Conservation (phyloP, 1,140 invertebrate species). For the Drosophila tropicalis region DNA sequence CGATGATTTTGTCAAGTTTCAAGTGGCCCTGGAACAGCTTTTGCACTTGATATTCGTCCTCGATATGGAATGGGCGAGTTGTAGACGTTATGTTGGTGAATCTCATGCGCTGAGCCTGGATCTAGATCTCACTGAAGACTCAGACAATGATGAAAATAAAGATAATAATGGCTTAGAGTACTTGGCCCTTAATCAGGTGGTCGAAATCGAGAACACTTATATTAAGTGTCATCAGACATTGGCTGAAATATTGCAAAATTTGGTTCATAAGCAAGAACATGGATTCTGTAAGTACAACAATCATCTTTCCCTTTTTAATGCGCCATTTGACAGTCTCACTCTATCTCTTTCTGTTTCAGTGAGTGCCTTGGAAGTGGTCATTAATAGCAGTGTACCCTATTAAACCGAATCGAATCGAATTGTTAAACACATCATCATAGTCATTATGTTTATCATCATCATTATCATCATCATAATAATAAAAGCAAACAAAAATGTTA, state of each 20-base stretch:
- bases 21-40: conserved; percentile 64
- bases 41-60: conserved; percentile 61
- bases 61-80: conserved; percentile 61
- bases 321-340: not conserved
- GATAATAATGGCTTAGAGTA: conserved; percentile 40
- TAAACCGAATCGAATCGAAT: conserved; percentile 25
- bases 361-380: conserved; percentile 63
- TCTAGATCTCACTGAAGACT: conserved; percentile 29
- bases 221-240: conserved; percentile 73
- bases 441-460: not conserved
- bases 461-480: not conserved
- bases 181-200: conserved; percentile 59
- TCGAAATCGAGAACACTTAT: conserved; percentile 71
- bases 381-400: conserved; percentile 66
- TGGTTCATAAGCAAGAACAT: conserved; percentile 61
- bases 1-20: conserved; percentile 45
- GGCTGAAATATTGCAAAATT: conserved; percentile 50
- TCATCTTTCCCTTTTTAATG: not conserved
- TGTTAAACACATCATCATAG: not conserved
- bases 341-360: conserved; percentile 49
- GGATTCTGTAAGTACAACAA: conserved; percentile 62
- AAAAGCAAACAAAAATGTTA: not conserved
- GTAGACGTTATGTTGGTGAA: conserved; percentile 42
- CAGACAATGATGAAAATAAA: not conserved
- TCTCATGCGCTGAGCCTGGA: conserved; percentile 57